Evolutionary conservation across 2,113 vertebrate genomes (phyloP).

Genomic region (Ondatra zibethicus): DNA sequence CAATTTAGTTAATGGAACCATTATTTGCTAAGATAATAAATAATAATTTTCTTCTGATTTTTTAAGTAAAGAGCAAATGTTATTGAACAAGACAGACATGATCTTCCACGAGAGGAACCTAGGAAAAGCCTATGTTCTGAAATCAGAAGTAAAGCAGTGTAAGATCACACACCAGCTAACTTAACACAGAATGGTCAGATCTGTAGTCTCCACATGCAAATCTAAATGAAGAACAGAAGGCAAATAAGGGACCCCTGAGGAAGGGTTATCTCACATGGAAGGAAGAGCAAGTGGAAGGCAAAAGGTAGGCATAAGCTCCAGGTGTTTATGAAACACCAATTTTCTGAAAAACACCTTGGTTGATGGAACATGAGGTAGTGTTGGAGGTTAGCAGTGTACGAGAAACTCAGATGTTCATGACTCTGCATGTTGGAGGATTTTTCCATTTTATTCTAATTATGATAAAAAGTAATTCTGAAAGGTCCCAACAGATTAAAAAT

Average conservation of each 20-base stretch:
- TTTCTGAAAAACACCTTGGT: not conserved
- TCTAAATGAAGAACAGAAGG: not conserved
- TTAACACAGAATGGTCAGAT: not conserved
- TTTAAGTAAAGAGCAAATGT: not conserved
- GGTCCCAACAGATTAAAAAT: not conserved
- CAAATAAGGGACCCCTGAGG: not conserved
- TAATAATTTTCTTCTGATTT: not conserved
- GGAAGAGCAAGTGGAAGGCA: not conserved
- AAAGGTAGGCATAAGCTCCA: not conserved
- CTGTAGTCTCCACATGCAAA: not conserved
- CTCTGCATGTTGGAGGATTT: not conserved
- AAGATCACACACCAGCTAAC: not conserved
- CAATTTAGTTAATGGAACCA: not conserved
- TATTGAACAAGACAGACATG: not conserved
- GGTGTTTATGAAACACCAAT: not conserved
- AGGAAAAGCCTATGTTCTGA: not conserved
- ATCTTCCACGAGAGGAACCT: not conserved
- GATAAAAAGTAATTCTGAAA: not conserved
- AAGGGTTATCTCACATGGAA: not conserved
- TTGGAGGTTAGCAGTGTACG: not conserved
- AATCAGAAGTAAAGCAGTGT: not conserved
- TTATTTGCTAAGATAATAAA: not conserved
- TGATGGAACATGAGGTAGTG: not conserved
- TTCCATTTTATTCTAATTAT: not conserved
- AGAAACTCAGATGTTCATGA: not conserved